Conservation (phyloP, 1,140 invertebrate species). For the Telenomus remus region DNA sequence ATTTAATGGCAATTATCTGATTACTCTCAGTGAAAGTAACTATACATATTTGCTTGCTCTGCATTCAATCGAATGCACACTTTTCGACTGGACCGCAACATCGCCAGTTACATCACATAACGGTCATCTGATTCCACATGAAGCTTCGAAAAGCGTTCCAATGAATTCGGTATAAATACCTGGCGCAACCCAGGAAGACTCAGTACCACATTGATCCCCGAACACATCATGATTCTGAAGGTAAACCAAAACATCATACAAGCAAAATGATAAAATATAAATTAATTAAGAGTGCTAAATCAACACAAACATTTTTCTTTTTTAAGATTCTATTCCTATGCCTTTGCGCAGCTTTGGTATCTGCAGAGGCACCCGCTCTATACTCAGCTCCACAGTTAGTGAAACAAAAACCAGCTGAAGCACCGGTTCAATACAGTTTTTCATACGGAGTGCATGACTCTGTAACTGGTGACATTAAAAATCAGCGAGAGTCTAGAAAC, state of each 20-base stretch:
- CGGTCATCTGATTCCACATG: conserved; percentile 42
- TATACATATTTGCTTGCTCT: conserved; percentile 40
- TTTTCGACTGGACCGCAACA: conserved; percentile 46
- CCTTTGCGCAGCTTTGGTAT: conserved; percentile 7
- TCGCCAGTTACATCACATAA: conserved; percentile 54
- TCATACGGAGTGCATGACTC: conserved; percentile 76
- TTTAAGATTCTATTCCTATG: not conserved
- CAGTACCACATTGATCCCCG: conserved; percentile 53
- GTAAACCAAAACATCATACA: conserved; percentile 13
- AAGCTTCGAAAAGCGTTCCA: conserved; percentile 31
- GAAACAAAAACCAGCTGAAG: conserved; percentile 43
- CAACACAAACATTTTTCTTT: not conserved
- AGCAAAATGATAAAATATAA: too few species aligned
- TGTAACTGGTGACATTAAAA: conserved; percentile 75
- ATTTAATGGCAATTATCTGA: conserved; percentile 44
- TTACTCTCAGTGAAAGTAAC: conserved; percentile 54
- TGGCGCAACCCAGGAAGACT: conserved; percentile 39
- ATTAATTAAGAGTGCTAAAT: too few species aligned
- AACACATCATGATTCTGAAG: conserved; percentile 47
- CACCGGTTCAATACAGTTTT: conserved; percentile 75
- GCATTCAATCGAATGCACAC: conserved; percentile 31
- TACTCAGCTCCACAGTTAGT: conserved; percentile 16
- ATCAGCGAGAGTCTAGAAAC: conserved; percentile 75
- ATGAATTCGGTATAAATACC: conserved; percentile 58
- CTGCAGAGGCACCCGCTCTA: conserved; percentile 14